Percentiles rank a stretch among this genome's conserved stretches.
Conservation (phyloP, 2,113 vertebrate species). For the Petroica traversi region DNA sequence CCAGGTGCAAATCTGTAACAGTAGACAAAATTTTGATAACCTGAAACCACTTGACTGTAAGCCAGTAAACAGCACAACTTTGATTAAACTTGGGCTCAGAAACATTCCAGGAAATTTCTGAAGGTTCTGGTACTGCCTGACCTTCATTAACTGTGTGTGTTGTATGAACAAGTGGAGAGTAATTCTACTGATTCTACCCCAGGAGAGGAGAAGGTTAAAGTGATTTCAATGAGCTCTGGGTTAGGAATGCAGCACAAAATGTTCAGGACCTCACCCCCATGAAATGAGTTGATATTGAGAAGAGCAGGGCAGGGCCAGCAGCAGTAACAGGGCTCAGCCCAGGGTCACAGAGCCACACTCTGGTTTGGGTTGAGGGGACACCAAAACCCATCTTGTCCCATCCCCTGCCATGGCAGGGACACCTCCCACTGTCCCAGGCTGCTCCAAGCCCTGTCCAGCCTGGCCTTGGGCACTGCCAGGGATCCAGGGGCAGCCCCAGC, state of each 20-base stretch:
- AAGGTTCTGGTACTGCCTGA: neutral
- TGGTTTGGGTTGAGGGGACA: neutral
- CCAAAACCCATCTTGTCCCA: neutral
- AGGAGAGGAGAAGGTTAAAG: neutral
- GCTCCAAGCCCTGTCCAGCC: fast-evolving
- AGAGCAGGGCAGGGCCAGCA: neutral
- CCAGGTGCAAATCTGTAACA: neutral
- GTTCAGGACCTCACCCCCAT: neutral
- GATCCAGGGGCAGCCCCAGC: neutral
- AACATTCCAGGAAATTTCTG: neutral
- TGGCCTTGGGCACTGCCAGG: neutral
- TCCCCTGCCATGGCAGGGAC: neutral
- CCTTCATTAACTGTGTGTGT: neutral
- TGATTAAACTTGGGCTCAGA: neutral
- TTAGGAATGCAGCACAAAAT: neutral
- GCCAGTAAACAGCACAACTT: neutral
- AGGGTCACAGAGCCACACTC: neutral
- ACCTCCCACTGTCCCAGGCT: fast-evolving
- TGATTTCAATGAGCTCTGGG: neutral
- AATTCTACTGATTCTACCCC: neutral
- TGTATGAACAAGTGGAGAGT: neutral
- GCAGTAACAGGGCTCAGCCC: neutral
- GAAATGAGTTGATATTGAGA: neutral
- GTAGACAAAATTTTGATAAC: neutral
- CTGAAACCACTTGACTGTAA: neutral